Conservation (phyloP, 2,888 invertebrate species). For the Furcula furcula region DNA sequence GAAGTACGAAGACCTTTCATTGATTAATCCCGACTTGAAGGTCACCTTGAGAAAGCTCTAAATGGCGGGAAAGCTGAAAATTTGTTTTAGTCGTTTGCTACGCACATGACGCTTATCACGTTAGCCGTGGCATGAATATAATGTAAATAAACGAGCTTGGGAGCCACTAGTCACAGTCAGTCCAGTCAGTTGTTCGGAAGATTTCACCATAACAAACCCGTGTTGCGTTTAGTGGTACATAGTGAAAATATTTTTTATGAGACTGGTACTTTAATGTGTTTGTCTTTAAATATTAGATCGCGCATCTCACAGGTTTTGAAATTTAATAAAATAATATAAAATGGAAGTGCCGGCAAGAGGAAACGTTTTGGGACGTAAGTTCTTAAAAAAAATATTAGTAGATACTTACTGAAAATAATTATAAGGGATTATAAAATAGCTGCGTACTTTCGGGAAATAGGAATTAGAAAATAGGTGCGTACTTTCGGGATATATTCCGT, state of each 20-base stretch:
- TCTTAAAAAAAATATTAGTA: too few relatives aligned
- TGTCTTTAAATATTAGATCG: too few relatives aligned
- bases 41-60: slow-evolving; percentile 62
- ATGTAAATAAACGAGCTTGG: slow-evolving; percentile 1
- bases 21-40: slow-evolving; percentile 55
- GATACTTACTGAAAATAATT: too few relatives aligned
- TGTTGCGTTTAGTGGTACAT: slow-evolving; percentile 9
- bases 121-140: slow-evolving; percentile 12
- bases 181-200: slow-evolving; percentile 13
- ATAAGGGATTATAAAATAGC: too few relatives aligned
- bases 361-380: slow-evolving; percentile 83
- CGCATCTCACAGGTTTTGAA: neutral
- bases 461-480: too few relatives aligned
- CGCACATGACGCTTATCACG: slow-evolving; percentile 42
- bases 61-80: slow-evolving; percentile 64
- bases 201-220: slow-evolving; percentile 22
- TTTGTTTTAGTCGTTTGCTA: slow-evolving; percentile 19
- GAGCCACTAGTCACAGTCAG: neutral
- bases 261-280: neutral
- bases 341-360: slow-evolving; percentile 81
- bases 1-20: too few relatives aligned
- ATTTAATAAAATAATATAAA: neutral
- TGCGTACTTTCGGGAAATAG: too few relatives aligned
- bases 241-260: neutral
- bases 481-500: too few relatives aligned